Base-by-base conservation (phyloP, 2,797 vertebrate species). In the Fundulus diaphanus region DNA sequence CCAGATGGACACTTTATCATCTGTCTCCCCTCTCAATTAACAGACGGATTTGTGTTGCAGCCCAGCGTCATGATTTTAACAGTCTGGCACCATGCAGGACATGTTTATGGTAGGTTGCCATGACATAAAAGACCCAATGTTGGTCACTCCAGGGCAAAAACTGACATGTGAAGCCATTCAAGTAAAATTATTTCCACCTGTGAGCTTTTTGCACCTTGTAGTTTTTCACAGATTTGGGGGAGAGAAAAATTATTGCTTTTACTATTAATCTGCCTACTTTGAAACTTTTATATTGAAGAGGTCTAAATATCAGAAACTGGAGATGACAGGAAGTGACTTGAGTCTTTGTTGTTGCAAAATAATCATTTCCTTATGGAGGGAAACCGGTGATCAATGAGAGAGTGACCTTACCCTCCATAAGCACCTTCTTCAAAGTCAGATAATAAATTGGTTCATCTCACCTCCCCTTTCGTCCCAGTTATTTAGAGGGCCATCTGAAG, bases 401-500 rank as follows among this genome's bases (percentile, higher is more conserved):
- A 31, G 61, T 90, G 92, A 92, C 94, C 94, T 94, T 92, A 77
- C 31, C 88, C 81, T 83, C 44, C 16, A 20, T 33, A 63, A 6
- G 16, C 84, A 85, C 87, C 85, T 79, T 84, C 84, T 73, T 83
- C 84, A 76, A 85, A 87, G 89, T 90, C 72, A 51, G 79, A 83
- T 89, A 91, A 93, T 94, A 93, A 93, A 95, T 88, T 84, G 89
- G 72, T 84, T 85, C 91, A 88, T 88, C 82, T 87, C 86, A 65
- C 76, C 87, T 87, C 86, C 76, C 80, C 82, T 76, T 81, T 80
- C 80, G 56, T 83, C 81, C 11, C 33, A 82, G 89, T 94, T 94
- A 95, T 95, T 95, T 94, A 94, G 90, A 92, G 89, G 88, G 83
- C 88, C 81, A 86, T 93, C 86, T 44, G 71, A 83, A 78, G 79